Conservation (phyloP, 1,140 invertebrate genomes). For the Asobara japonica region DNA sequence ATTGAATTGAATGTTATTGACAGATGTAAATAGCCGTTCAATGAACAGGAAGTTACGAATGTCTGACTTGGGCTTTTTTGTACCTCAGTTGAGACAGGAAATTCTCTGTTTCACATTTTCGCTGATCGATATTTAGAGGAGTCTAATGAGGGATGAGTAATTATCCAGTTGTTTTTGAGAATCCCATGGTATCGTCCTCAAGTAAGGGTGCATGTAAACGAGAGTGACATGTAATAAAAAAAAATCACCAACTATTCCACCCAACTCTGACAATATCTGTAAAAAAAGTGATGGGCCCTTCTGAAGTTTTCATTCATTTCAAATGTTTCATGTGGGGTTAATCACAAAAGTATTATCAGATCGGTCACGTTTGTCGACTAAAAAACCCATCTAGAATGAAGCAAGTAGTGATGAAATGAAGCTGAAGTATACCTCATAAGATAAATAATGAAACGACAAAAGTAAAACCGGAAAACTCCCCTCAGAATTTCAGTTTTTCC, state of each 20-base stretch:
- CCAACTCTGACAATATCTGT: too few species aligned
- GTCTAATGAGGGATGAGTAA: too few species aligned
- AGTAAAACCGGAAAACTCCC: background rate
- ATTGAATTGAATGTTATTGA: slow-evolving; percentile 24
- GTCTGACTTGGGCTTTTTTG: too few species aligned
- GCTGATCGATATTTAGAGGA: too few species aligned
- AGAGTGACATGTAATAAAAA: too few species aligned
- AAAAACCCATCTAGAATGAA: background rate
- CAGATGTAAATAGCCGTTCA: slow-evolving; percentile 23
- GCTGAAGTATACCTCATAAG: background rate
- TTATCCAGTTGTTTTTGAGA: too few species aligned
- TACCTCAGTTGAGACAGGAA: background rate
- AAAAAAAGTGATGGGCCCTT: background rate
- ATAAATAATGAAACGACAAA: background rate
- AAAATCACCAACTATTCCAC: too few species aligned
- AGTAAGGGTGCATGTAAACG: too few species aligned
- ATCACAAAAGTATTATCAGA: background rate
- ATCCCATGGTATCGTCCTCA: too few species aligned
- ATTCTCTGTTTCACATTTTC: too few species aligned
- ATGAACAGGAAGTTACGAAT: slow-evolving; percentile 1
- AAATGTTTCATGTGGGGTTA: background rate
- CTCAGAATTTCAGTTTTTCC: too few species aligned
- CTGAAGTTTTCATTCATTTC: background rate
- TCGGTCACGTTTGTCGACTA: background rate
- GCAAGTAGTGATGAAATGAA: background rate